These are phyloP conservation scores for Typhlichthys subterraneus DNA, from an alignment of 2,797 vertebrate genomes.

Conservation along the genomic window DNA sequence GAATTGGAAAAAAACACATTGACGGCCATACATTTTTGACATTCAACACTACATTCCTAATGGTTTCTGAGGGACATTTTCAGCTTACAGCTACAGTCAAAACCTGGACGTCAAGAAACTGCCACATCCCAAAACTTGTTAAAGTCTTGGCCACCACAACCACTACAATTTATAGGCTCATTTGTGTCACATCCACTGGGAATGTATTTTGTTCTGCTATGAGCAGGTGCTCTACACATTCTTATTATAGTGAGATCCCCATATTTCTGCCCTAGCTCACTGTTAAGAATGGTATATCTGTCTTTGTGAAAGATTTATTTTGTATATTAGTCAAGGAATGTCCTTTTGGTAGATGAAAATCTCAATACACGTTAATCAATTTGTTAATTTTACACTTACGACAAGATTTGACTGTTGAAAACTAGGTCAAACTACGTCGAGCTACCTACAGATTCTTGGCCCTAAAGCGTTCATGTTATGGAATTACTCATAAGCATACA, in stretches of 20 bases:
- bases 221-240: no score
- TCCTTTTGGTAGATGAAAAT: no score
- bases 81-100: not conserved
- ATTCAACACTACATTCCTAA: conserved; percentile 7
- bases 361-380: no score
- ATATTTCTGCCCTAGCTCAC: no score
- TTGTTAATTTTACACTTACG: no score
- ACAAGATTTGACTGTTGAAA: no score
- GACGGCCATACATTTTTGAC: not conserved
- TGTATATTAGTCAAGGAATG: no score
- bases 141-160: not conserved
- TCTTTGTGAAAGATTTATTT: no score
- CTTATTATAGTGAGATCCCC: no score
- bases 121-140: not conserved
- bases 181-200: not conserved
- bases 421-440: no score
- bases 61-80: conserved; percentile 2
- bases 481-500: conserved; percentile 9
- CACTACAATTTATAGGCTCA: not conserved
- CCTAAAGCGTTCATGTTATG: not conserved
- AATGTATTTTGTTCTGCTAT: not conserved
- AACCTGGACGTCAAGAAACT: conserved; percentile 8
- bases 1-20: not conserved
- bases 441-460: no score
- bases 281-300: no score